A percentile compares a stretch with the other conserved stretches of the same genome.
phyloP scores from a whole-genome alignment of 2,113 vertebrate genomes.

The Odocoileus virginianus region DNA sequence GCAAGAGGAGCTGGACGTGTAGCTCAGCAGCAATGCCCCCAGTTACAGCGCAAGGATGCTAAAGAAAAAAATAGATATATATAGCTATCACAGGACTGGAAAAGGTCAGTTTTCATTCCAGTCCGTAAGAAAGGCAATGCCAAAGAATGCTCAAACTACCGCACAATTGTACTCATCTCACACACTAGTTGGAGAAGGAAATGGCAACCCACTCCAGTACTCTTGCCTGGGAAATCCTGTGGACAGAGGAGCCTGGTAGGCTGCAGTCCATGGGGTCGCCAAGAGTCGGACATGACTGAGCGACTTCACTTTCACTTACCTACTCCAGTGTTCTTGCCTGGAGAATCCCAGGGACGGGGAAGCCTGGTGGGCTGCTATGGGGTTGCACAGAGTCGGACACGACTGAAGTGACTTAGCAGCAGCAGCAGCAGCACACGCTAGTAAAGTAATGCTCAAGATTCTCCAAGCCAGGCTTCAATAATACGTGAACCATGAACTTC shows the following conservation, averaged over 20 bases:
- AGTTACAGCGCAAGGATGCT: not conserved
- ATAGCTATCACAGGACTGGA: not conserved
- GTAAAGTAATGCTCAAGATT: not conserved
- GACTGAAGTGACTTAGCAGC: not conserved
- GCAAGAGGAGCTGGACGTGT: not conserved
- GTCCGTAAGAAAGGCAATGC: not conserved
- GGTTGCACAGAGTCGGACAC: not conserved
- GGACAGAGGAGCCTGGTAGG: not conserved
- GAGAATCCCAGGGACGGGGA: not conserved
- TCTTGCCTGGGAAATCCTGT: not conserved
- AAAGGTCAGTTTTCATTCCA: not conserved
- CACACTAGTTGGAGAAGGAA: not conserved
- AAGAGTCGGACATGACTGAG: not conserved
- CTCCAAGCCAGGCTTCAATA: not conserved
- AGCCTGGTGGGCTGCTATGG: not conserved
- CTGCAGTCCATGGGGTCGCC: not conserved
- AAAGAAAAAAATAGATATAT: not conserved
- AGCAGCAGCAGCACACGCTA: not conserved
- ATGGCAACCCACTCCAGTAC: not conserved
- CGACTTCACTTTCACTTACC: not conserved
- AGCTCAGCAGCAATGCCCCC: not conserved
- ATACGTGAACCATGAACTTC: not conserved
- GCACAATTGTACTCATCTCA: not conserved
- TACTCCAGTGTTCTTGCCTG: not conserved
- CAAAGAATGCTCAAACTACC: not conserved